A percentile compares a stretch with the other conserved stretches of the same genome.
Evolutionary conservation across 2,113 vertebrate genomes (phyloP).

Genomic region (Malurus elegans): DNA sequence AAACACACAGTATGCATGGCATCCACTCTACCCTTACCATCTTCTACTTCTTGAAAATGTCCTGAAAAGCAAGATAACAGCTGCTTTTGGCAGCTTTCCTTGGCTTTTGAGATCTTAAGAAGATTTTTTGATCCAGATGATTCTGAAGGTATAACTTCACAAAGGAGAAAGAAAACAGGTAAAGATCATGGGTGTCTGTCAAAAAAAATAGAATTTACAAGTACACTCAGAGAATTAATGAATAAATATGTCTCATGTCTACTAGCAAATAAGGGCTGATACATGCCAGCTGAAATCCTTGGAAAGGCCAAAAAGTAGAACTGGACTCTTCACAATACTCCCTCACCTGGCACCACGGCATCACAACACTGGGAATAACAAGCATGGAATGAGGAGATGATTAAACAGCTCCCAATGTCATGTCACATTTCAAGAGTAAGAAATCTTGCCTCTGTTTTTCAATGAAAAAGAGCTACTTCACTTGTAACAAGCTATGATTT

Average conservation of each 20-base stretch:
- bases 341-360: neutral
- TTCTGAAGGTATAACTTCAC: slow-evolving; percentile 71
- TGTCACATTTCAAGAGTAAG: neutral
- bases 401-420: neutral
- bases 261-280: neutral
- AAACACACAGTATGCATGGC: neutral
- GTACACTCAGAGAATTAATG: neutral
- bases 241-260: neutral
- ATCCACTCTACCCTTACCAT: slow-evolving; percentile 59
- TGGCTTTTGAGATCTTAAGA: slow-evolving; percentile 72
- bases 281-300: neutral
- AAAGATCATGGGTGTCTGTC: neutral
- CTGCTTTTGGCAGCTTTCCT: slow-evolving; percentile 73
- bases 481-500: neutral
- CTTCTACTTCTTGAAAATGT: slow-evolving; percentile 68
- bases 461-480: neutral
- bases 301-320: neutral
- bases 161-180: neutral
- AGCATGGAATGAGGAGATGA: neutral
- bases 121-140: slow-evolving; percentile 69
- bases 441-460: neutral
- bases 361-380: rapidly evolving
- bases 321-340: neutral
- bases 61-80: slow-evolving; percentile 77
- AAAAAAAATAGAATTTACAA: neutral